Conservation (phyloP, 1,140 invertebrate genomes). For the Harpegnathos saltator region DNA sequence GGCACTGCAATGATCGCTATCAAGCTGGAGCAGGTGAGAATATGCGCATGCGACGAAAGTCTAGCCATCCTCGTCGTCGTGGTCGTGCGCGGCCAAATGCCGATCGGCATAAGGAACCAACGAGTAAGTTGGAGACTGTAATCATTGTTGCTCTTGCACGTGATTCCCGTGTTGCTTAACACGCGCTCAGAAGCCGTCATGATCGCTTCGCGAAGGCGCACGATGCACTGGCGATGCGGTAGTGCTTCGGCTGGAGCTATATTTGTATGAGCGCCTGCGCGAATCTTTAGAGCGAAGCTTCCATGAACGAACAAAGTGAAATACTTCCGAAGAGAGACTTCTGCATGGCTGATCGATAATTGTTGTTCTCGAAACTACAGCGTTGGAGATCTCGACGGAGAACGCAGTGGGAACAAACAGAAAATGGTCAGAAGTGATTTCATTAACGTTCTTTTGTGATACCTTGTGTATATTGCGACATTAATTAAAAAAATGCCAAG, state of each 20-base stretch:
- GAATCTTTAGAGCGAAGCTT: neutral
- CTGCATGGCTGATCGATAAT: slow-evolving; percentile 33
- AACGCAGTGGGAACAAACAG: neutral
- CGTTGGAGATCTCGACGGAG: neutral
- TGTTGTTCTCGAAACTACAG: neutral
- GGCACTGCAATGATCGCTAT: slow-evolving; percentile 17
- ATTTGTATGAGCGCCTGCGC: slow-evolving; percentile 31
- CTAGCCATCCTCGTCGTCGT: neutral
- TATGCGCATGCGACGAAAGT: neutral
- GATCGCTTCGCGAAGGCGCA: neutral
- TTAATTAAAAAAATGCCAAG: neutral
- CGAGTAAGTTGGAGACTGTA: slow-evolving; percentile 58
- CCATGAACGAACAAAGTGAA: neutral
- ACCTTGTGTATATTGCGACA: too few relatives aligned
- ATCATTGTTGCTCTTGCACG: slow-evolving; percentile 4
- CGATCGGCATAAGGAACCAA: slow-evolving; percentile 67
- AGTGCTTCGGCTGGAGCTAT: neutral
- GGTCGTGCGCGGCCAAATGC: slow-evolving; percentile 41
- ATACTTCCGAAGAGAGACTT: neutral
- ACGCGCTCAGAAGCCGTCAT: slow-evolving; percentile 1
- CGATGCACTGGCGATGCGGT: slow-evolving; percentile 2
- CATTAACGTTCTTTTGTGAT: too few relatives aligned
- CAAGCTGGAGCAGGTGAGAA: neutral
- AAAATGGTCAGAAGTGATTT: too few relatives aligned
- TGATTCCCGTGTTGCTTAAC: neutral